Evolutionary conservation across 1,140 invertebrate species (phyloP), one percentile per base, ranked within the genome.

Genomic region (Cylas formicarius): DNA sequence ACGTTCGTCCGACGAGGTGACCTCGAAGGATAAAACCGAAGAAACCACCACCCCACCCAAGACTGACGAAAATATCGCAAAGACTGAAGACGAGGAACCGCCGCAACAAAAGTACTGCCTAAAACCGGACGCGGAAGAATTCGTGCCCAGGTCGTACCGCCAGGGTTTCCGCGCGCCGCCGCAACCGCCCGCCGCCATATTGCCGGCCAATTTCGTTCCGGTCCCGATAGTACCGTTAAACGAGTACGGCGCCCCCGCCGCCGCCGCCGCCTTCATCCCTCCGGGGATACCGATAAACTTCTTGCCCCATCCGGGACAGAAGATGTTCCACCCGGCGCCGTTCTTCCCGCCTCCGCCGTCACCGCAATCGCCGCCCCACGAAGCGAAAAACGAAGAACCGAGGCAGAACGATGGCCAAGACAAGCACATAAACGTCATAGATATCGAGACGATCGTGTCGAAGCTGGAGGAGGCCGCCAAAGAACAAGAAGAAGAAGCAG

Each of bases 91-190:
- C 20, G 31, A 18, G 31, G 32, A 41, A 8, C 8, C 8, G 13
- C 16, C 23, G 13, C 34, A 42, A 35, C 24, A n/a, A 13, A 56
- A 58, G 26, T 57, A 47, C 9, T 34, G 48, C 10, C 49, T 64
- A n/a, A 65, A 65, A 50, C 50, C 61, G 4, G 63, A 66, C 44
- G 64, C 64, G 3, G 60, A 65, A 54, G 64, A 66, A 45, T 66
- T 66, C 40, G 43, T 66, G 3, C 64, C 62, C 3, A 45, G 58
- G 24, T 45, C 51, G 10, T 58, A 53, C 23, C 44, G 54, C 31
- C 42, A 38, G 6, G 35, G 39, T 9, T 39, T 49, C 21, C n/a
- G n/a, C n/a, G 37, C 46, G 19, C 44, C 49, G 6, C 13, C 52
- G 7, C 40, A 27, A 26, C 36, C 48, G 2, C 44, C 43, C 7